Evolutionary conservation across 1,140 invertebrate species (phyloP).

Genomic region (Nasonia vitripennis): DNA sequence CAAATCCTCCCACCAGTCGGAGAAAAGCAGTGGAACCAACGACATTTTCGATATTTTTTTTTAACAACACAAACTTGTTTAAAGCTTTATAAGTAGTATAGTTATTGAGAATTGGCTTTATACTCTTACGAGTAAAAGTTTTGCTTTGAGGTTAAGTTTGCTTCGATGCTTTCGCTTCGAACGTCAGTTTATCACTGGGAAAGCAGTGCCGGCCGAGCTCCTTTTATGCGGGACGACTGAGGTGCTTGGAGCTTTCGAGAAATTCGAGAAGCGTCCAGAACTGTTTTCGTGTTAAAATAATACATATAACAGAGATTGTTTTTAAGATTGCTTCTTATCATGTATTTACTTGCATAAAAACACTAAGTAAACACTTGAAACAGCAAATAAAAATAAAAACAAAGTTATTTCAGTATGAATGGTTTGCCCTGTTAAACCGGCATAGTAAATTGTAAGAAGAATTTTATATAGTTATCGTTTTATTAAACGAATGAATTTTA

Average conservation of each 20-base stretch:
- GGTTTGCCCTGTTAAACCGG: too few relatives aligned
- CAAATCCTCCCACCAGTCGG: slow-evolving; percentile 71
- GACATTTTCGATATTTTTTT: slow-evolving; percentile 66
- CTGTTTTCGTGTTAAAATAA: not conserved
- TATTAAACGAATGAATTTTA: too few relatives aligned
- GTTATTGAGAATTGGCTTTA: not conserved
- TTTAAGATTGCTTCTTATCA: too few relatives aligned
- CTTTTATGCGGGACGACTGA: slow-evolving; percentile 1
- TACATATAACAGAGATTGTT: not conserved
- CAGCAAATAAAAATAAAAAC: not conserved
- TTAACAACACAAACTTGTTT: not conserved
- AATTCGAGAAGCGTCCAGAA: not conserved
- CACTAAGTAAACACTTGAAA: too few relatives aligned
- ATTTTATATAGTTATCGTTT: too few relatives aligned
- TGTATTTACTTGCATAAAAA: too few relatives aligned
- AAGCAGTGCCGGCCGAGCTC: not conserved
- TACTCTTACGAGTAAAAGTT: not conserved
- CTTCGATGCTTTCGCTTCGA: slow-evolving; percentile 28
- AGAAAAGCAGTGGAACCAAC: slow-evolving; percentile 70
- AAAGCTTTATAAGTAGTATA: not conserved
- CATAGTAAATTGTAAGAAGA: too few relatives aligned
- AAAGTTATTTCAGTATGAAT: not conserved
- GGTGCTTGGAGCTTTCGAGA: slow-evolving; percentile 20
- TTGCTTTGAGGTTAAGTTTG: not conserved
- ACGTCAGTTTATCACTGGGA: slow-evolving; percentile 11